Base-by-base conservation (phyloP, 2,888 invertebrate genomes). In the Trissolcus brochymenae region DNA sequence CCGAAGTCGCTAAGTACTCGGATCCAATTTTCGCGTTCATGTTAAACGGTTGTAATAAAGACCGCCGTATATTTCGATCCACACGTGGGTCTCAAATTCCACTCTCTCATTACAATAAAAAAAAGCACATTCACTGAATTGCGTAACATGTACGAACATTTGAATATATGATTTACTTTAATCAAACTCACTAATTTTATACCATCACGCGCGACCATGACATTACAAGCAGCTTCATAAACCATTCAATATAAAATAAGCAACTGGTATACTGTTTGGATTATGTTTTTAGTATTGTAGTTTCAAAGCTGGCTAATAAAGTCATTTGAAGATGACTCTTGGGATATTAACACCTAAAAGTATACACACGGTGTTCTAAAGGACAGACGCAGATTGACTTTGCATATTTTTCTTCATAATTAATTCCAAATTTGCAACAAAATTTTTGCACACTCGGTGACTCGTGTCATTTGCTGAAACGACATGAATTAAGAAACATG, bases 11-110 rank as follows among this genome's bases (percentile, higher is more conserved):
- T 66, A 76, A 76, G 41, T 68, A 40, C 21, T 50, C 19, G 59
- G 6, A 9, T 43, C 14, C 62, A 75, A 64, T 75, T 75, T 54
- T 67, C 75, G 17, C 57, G n/a, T 21, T 19, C 17, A 19, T 55
- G 64, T 65, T 70, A 76, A 75, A 55, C 25, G 56, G 14, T 17
- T 66, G 21, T 65, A 57, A 67, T 67, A 53, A 73, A 49, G 43
- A 53, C 56, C 13, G 35, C 35, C 11, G 35, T 35, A 35, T 1
- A 35, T 35, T 11, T 35, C 35, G 35, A 35, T 35, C 35, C 35
- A 35, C 35, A 35, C 35, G 29, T 29, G 29, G 29, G 29, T 9
- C 35, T 11, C 35, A 11, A 35, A 35, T 35, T 35, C 35, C 35
- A 35, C 35, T 35, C 35, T 9, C 9, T 35, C 35, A 2, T 35